Evolutionary conservation across 1,140 invertebrate genomes (phyloP).

Genomic region (Sitobion miscanthi): DNA sequence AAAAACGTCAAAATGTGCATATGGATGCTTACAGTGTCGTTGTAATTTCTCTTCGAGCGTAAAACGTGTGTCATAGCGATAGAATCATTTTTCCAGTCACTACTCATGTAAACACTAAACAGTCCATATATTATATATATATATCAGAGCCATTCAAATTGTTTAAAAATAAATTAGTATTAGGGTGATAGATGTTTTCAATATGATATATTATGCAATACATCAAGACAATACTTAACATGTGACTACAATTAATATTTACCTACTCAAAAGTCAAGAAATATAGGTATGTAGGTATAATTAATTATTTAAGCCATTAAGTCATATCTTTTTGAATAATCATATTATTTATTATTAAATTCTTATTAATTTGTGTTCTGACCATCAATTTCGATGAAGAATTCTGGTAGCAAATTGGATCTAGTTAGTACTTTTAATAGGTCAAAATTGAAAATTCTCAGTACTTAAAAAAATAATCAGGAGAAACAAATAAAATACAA

Average conservation of each 20-base stretch:
- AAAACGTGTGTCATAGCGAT: constrained; percentile 28
- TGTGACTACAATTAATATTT: not conserved
- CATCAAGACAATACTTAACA: not conserved
- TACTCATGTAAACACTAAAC: constrained; percentile 12
- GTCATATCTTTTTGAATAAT: not conserved
- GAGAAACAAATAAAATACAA: not conserved
- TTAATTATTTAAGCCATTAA: not conserved
- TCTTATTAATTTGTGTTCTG: too few species aligned
- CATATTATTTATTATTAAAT: too few species aligned
- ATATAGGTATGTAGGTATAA: not conserved
- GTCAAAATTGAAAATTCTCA: not conserved
- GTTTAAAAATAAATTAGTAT: constrained; percentile 49
- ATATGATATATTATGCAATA: not conserved
- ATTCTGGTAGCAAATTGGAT: not conserved
- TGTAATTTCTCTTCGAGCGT: constrained; percentile 44
- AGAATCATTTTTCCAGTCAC: constrained; percentile 40
- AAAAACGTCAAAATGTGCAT: constrained; percentile 40
- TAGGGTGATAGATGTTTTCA: not conserved
- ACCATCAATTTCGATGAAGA: not conserved
- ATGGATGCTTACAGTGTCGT: constrained; percentile 6
- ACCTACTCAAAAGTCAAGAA: not conserved
- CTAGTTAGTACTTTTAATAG: too few species aligned
- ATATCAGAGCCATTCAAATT: constrained; percentile 3
- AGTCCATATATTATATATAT: not conserved
- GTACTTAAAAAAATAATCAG: not conserved